Conservation (phyloP, 2,797 vertebrate species). For the Sebastes nivosus region DNA sequence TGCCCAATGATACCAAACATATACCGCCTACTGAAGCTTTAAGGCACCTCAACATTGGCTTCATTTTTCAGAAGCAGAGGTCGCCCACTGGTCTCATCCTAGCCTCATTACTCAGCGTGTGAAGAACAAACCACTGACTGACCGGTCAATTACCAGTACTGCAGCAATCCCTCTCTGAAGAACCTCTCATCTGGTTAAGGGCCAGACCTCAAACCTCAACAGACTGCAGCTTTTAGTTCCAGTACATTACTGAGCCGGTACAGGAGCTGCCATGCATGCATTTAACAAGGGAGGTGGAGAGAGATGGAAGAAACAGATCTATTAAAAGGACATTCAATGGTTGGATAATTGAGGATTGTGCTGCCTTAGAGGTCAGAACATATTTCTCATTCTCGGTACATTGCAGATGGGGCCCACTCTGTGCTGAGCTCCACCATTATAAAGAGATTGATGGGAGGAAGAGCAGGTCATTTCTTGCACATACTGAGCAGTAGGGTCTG, state of each 20-base stretch:
- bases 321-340: not conserved
- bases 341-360: constrained; percentile 25
- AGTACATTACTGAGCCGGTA: not conserved
- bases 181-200: not conserved
- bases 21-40: fast-evolving
- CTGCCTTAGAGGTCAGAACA: not conserved
- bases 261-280: not conserved
- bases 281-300: not conserved
- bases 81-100: not conserved
- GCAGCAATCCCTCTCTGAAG: not conserved
- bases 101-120: not conserved
- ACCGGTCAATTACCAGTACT: not conserved
- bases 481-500: not conserved
- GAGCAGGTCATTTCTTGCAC: not conserved
- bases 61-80: too few species aligned
- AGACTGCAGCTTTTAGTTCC: constrained; percentile 9
- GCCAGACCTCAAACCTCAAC: not conserved
- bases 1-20: fast-evolving
- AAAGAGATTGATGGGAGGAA: not conserved
- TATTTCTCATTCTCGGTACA: not conserved
- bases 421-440: not conserved
- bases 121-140: not conserved
- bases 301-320: not conserved
- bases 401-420: not conserved
- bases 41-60: too few species aligned